Evolutionary conservation across 2,797 vertebrate species (phyloP), one percentile per base, ranked within the genome.

Genomic region (Lycodopsis pacificus): DNA sequence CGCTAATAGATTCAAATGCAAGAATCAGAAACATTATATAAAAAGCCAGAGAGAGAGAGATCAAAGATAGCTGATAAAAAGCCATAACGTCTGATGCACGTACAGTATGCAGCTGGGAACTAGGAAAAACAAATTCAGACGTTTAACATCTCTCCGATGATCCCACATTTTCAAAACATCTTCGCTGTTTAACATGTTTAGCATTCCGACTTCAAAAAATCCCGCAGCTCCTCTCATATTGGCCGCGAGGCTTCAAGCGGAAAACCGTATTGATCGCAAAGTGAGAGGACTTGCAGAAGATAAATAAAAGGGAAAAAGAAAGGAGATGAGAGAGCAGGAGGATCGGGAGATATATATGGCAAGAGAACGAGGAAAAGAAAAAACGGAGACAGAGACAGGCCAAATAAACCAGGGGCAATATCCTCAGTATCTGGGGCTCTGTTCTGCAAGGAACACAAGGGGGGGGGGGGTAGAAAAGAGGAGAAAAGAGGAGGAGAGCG

Each of bases 401-500:
- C 87, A 94, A 94, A 92, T 87, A 93, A 93, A 93, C 93, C 92
- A 92, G 81, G 85, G 93, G 92, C 91, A 82, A 92, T 92, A 89
- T 93, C 86, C 86, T 86, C 77, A 81, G 82, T 92, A 89, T 93
- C 88, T 90, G 88, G 81, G 83, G 87, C 84, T 88, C 80, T 89
- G 86, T 89, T 91, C 86, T 91, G 89, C 73, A 88, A 90, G 83
- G 81, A 91, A 92, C 86, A 85, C 75, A 88, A 61, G 75, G 71
- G 69, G 75, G 78, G 77, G 77, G 64, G 44, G 19, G 48, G 11
- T 4, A n/a, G 82, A 69, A 85, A 86, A 83, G 85, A 90, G 76
- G 75, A 91, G 83, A 86, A 90, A 87, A 89, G 80, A 88, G 79
- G 82, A 83, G 87, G 76, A 90, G 79, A 88, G 86, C 58, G 42